These are phyloP conservation scores for Plectrocnemia conspersa DNA, from an alignment of 1,140 invertebrate species.

Conservation along the genomic window DNA sequence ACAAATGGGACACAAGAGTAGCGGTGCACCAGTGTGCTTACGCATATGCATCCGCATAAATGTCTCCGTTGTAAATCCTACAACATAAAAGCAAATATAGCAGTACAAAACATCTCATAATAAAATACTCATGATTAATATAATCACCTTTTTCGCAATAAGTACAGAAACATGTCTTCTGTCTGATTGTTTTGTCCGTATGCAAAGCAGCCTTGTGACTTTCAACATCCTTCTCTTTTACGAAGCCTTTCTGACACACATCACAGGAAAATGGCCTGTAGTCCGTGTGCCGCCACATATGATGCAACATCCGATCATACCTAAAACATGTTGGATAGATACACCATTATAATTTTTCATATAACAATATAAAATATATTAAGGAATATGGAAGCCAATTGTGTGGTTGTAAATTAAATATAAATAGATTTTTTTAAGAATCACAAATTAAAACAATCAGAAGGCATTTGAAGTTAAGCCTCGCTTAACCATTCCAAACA, in stretches of 20 bases:
- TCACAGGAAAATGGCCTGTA: slow-evolving; percentile 54
- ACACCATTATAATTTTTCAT: no score
- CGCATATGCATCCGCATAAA: slow-evolving; percentile 50
- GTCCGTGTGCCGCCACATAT: slow-evolving; percentile 46
- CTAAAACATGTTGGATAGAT: no score
- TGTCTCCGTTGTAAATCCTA: slow-evolving; percentile 51
- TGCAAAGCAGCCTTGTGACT: slow-evolving; percentile 50
- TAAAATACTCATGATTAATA: neutral
- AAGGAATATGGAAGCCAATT: no score
- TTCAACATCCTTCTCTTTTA: slow-evolving; percentile 45
- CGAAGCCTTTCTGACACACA: slow-evolving; percentile 49
- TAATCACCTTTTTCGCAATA: slow-evolving; percentile 39
- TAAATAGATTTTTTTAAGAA: no score
- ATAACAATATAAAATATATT: no score
- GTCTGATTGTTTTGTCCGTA: slow-evolving; percentile 39
- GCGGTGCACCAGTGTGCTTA: slow-evolving; percentile 47
- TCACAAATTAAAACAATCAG: no score
- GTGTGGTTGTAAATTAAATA: no score
- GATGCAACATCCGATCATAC: slow-evolving; percentile 47
- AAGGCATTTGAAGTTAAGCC: no score
- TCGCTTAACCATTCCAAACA: no score
- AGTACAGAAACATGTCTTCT: slow-evolving; percentile 40
- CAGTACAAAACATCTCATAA: neutral
- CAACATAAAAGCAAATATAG: neutral
- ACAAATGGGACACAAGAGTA: slow-evolving; percentile 52